Evolutionary conservation across 2,113 vertebrate genomes (phyloP).

Genomic region (Brevimyrus niger): DNA sequence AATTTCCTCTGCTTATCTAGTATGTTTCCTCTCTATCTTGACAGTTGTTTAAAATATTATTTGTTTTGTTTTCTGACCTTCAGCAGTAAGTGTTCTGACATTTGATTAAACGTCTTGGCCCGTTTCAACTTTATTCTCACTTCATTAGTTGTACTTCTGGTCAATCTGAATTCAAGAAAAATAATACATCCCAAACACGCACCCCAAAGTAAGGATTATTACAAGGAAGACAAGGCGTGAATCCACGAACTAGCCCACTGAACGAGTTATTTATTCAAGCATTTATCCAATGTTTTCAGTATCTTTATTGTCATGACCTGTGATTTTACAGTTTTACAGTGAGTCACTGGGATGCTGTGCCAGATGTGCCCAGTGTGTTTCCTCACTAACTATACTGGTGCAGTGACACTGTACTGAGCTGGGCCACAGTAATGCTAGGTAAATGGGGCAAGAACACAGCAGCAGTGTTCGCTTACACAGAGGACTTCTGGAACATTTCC

Average conservation of each 20-base stretch:
- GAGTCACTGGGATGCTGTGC: constrained; percentile 51
- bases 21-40: constrained; percentile 38
- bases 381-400: constrained; percentile 44
- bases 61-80: constrained; percentile 50
- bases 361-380: constrained; percentile 53
- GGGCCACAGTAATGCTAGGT: constrained; percentile 45
- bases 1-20: constrained; percentile 36
- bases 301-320: constrained; percentile 49
- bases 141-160: background rate
- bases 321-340: constrained; percentile 39
- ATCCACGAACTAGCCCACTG: background rate
- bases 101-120: constrained; percentile 23
- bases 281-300: constrained; percentile 43
- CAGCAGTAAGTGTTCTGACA: constrained; percentile 20
- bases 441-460: constrained; percentile 47
- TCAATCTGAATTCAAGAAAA: background rate
- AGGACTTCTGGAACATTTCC: constrained; percentile 38
- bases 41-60: constrained; percentile 19
- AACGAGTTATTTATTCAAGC: background rate
- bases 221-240: background rate
- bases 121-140: background rate
- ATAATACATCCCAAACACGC: background rate
- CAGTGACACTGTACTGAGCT: constrained; percentile 48
- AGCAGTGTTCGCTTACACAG: constrained; percentile 38
- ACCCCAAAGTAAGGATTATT: background rate